phyloP scores from a whole-genome alignment of 2,113 vertebrate species.

The Entomyzon cyanotis region DNA sequence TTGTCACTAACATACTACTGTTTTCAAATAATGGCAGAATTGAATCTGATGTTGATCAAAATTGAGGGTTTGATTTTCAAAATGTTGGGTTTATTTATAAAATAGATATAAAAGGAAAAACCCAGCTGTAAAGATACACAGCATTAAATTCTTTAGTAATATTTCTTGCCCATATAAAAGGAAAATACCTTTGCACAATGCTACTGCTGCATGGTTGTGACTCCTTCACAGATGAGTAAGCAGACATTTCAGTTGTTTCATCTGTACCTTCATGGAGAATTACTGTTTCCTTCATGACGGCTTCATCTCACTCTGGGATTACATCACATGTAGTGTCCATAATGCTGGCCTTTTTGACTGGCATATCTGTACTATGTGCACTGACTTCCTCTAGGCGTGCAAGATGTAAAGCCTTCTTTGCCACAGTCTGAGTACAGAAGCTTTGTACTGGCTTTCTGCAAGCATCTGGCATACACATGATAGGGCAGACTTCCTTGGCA shows the following conservation, averaged over 20 bases:
- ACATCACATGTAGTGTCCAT: neutral
- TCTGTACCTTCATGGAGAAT: conserved; percentile 29
- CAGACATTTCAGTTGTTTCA: neutral
- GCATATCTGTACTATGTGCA: neutral
- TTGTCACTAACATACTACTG: neutral
- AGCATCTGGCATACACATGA: conserved; percentile 82
- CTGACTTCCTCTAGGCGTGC: neutral
- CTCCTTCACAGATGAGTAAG: neutral
- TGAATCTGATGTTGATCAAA: neutral
- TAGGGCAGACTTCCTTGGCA: conserved; percentile 78
- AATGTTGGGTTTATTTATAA: neutral
- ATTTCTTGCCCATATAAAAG: neutral
- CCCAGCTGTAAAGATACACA: neutral
- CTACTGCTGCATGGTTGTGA: neutral
- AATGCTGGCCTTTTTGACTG: neutral
- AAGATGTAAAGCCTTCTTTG: conserved; percentile 1
- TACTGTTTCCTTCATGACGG: conserved; percentile 48
- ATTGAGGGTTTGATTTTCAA: neutral
- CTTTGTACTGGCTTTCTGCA: neutral
- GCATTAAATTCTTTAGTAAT: neutral
- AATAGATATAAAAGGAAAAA: neutral
- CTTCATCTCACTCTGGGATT: neutral
- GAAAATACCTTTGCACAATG: conserved; percentile 71
- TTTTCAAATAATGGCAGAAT: neutral
- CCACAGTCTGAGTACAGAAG: neutral